Conservation (phyloP, 1,140 invertebrate species). For the Bicyclus anynana region DNA sequence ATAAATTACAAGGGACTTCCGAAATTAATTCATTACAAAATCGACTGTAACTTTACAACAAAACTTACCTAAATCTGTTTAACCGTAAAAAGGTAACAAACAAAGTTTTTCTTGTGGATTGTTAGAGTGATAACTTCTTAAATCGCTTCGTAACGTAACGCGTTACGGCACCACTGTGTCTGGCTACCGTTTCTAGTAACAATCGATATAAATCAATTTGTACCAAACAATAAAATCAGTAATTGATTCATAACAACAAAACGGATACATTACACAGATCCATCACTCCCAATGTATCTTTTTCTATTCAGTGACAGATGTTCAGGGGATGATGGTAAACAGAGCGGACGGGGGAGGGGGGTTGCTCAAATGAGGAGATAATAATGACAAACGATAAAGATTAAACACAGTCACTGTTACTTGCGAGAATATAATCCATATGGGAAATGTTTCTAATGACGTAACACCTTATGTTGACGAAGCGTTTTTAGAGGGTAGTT, state of each 20-base stretch:
- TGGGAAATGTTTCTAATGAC: background rate
- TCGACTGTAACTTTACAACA: too few relatives aligned
- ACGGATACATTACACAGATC: slow-evolving; percentile 5
- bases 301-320: slow-evolving; percentile 12
- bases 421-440: slow-evolving; percentile 1
- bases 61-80: too few relatives aligned
- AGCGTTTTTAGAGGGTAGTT: too few relatives aligned
- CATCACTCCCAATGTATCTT: slow-evolving; percentile 10
- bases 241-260: background rate
- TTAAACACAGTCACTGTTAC: slow-evolving; percentile 11
- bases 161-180: too few relatives aligned
- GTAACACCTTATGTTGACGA: too few relatives aligned
- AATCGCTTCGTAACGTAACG: too few relatives aligned
- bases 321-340: slow-evolving; percentile 3
- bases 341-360: background rate
- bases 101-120: too few relatives aligned
- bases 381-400: slow-evolving; percentile 16
- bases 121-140: too few relatives aligned
- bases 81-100: too few relatives aligned
- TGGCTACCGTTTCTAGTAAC: too few relatives aligned
- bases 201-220: background rate
- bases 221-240: background rate
- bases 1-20: too few relatives aligned
- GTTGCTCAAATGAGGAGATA: slow-evolving; percentile 9
- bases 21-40: too few relatives aligned